phyloP scores from a whole-genome alignment of 2,797 vertebrate genomes.

The Leptatherina wallacei region DNA sequence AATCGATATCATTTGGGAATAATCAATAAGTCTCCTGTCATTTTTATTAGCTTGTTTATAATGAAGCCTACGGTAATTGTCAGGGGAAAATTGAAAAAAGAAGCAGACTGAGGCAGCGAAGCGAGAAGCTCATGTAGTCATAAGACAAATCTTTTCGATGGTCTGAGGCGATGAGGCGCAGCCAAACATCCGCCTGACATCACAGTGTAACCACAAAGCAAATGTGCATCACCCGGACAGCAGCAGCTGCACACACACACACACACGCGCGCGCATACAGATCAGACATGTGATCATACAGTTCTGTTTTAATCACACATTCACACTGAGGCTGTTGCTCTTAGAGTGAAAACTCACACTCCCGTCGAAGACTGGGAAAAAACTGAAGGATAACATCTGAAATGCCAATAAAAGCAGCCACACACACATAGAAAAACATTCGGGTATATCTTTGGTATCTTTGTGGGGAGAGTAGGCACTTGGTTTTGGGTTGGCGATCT shows the following conservation, averaged over 20 bases:
- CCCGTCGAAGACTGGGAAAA: slow-evolving; percentile 11
- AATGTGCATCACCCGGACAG: slow-evolving; percentile 62
- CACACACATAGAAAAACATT: slow-evolving; percentile 20
- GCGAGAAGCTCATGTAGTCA: slow-evolving; percentile 62
- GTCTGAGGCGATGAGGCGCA: slow-evolving; percentile 52
- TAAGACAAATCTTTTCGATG: slow-evolving; percentile 61
- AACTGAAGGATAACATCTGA: slow-evolving; percentile 35
- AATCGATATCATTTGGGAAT: neutral
- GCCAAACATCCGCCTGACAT: slow-evolving; percentile 54
- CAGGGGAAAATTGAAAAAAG: neutral
- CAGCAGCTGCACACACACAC: slow-evolving; percentile 49
- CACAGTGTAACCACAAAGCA: slow-evolving; percentile 63
- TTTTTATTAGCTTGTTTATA: neutral
- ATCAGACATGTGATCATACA: slow-evolving; percentile 17
- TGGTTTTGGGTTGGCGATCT: slow-evolving; percentile 60
- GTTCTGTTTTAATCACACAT: neutral
- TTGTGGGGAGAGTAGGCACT: slow-evolving; percentile 58
- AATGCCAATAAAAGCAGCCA: slow-evolving; percentile 40
- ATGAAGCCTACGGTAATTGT: neutral
- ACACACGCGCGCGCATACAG: slow-evolving; percentile 4
- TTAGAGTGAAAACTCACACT: neutral
- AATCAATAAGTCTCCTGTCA: neutral
- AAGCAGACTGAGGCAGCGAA: slow-evolving; percentile 3
- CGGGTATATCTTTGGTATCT: slow-evolving; percentile 55
- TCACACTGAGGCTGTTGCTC: neutral